Base-by-base conservation (phyloP, 1,140 invertebrate species). In the Calosoma granatense region DNA sequence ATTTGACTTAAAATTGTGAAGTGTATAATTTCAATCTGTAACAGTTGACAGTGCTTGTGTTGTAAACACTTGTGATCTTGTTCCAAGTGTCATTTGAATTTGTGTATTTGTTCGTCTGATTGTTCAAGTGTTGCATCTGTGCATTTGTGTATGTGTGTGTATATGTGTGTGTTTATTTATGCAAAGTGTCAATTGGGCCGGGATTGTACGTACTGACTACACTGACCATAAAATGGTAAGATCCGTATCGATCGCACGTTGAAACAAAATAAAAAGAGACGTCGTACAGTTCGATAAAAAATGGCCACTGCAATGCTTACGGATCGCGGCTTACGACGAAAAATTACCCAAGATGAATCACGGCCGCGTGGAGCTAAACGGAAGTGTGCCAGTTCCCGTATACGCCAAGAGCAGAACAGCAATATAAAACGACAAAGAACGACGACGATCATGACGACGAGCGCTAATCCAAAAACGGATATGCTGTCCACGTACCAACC, bases 401-500 rank as follows among this genome's bases (percentile, higher is more conserved):
- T 30, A 54, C 19, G 43, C 17, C 41, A 55, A 47, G 78, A 79
- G 59, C 74, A 76, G 59, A 79, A 79, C 61, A 79, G 79, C 59
- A 76, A 76, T 53, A 60, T 63, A 4, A 72, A 72, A 57, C 76
- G 74, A 55, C 67, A 75, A 41, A 73, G 77, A 1, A 76, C 78
- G 58, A n/a, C n/a, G n/a, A n/a, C n/a, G n/a, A n/a, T n/a, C n/a
- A n/a, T n/a, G n/a, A n/a, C n/a, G n/a, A n/a, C n/a, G n/a, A n/a
- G n/a, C n/a, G 74, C 78, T 41, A 81, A 83, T 65, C 72, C 75
- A 3, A 79, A 79, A 66, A 66, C 77, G 23, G 78, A 79, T 58
- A 81, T 87, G 75, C 80, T 84, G 64, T 79, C 82, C 23, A 80
- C 80, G 1, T 95, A 94, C 71, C 89, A 94, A 65, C 85, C 87